These are phyloP conservation scores for Temnothorax curvispinosus DNA, from an alignment of 1,140 invertebrate species.

Conservation along the genomic window DNA sequence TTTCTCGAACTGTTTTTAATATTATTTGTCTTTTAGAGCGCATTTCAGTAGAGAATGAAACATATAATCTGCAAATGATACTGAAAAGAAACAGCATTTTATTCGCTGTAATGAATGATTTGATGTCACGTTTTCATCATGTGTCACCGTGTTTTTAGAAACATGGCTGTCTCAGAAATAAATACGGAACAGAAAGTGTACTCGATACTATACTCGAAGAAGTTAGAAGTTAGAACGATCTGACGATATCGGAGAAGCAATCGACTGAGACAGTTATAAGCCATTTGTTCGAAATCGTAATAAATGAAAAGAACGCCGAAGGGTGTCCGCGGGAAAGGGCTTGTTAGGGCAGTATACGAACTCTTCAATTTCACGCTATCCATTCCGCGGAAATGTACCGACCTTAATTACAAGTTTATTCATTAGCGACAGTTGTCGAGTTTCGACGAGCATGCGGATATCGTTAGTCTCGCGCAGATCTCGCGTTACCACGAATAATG, in stretches of 20 bases:
- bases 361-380: not conserved
- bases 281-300: not conserved
- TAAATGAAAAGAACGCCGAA: not conserved
- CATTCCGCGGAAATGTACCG: not conserved
- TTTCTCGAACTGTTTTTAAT: not conserved
- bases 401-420: slow-evolving; percentile 46
- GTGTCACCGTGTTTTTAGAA: not conserved
- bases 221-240: not conserved
- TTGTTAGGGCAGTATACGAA: not conserved
- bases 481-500: not conserved
- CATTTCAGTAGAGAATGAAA: not conserved
- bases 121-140: not conserved
- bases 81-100: not conserved
- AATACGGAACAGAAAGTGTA: not conserved
- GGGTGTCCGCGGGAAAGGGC: not conserved
- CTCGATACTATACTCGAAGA: not conserved
- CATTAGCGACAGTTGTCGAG: slow-evolving; percentile 27
- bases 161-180: not conserved
- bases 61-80: not conserved
- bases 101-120: not conserved
- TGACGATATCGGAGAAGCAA: not conserved
- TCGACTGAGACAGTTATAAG: not conserved
- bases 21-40: not conserved
- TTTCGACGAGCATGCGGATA: slow-evolving; percentile 15
- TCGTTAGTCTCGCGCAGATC: not conserved